Conservation (phyloP, 2,113 vertebrate genomes). For the Hemiscyllium ocellatum region DNA sequence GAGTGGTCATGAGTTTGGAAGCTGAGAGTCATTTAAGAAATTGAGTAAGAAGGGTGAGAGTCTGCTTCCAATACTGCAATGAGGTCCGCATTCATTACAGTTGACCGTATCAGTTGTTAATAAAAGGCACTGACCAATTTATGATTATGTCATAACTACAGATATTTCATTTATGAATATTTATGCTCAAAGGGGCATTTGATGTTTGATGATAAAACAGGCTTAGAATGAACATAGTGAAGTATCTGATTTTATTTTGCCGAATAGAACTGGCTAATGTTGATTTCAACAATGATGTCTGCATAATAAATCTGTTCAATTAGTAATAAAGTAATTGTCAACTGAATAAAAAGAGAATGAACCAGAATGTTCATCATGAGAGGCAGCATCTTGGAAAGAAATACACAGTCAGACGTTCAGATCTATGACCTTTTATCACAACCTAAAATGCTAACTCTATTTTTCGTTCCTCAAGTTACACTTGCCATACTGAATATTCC, state of each 20-base stretch:
- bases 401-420: background rate
- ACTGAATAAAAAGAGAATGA: background rate
- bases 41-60: background rate
- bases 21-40: background rate
- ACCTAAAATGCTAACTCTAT: background rate
- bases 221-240: background rate
- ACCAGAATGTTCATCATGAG: background rate
- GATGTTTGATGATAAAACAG: background rate
- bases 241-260: background rate
- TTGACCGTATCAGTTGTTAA: background rate
- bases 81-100: background rate
- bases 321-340: background rate
- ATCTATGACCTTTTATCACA: background rate
- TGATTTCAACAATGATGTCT: background rate
- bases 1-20: no score
- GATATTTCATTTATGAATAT: background rate
- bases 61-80: background rate
- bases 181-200: background rate
- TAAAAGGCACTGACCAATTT: background rate
- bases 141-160: background rate
- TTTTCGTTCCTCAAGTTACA: background rate
- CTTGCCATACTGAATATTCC: background rate
- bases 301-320: background rate
- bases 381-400: background rate
- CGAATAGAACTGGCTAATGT: background rate